Percentiles rank a stretch among this genome's conserved stretches.
phyloP scores from a whole-genome alignment of 2,113 vertebrate species.

The Athene cunicularia region DNA sequence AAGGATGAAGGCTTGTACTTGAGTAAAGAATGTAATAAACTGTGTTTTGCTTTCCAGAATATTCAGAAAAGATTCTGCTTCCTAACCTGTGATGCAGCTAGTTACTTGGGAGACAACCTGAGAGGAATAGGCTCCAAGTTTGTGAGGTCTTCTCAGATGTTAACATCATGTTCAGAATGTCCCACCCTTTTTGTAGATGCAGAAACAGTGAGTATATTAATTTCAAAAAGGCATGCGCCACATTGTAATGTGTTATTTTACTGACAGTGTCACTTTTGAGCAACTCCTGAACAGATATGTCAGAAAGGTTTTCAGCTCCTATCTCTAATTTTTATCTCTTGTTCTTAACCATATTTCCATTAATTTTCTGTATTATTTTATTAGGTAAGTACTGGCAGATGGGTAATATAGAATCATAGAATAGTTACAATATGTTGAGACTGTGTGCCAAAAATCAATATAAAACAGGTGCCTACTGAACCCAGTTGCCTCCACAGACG shows the following conservation, averaged over 20 bases:
- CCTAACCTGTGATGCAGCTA: constrained; percentile 91
- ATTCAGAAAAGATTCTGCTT: constrained; percentile 98
- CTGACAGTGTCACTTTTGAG: not conserved
- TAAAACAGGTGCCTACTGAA: not conserved
- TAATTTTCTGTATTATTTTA: not conserved
- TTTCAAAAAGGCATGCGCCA: not conserved
- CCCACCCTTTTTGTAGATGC: constrained; percentile 96
- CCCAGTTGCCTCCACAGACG: not conserved
- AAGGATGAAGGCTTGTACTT: not conserved
- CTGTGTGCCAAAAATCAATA: not conserved
- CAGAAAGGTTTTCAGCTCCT: not conserved
- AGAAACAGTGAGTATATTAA: constrained; percentile 87
- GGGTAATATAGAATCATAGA: not conserved
- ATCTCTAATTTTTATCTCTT: not conserved
- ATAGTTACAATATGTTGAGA: not conserved
- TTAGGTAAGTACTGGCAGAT: not conserved
- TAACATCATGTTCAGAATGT: constrained; percentile 94
- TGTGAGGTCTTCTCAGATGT: constrained; percentile 94
- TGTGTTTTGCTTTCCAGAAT: constrained; percentile 81
- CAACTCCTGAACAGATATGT: not conserved
- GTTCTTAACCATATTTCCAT: not conserved
- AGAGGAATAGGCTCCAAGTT: constrained; percentile 96
- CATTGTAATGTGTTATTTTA: not conserved
- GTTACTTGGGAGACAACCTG: constrained; percentile 93
- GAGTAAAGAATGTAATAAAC: not conserved